A percentile compares a stretch with the other conserved stretches of the same genome.
Evolutionary conservation across 2,888 invertebrate genomes (phyloP).

Genomic region (Dasysyrphus tricinctus): DNA sequence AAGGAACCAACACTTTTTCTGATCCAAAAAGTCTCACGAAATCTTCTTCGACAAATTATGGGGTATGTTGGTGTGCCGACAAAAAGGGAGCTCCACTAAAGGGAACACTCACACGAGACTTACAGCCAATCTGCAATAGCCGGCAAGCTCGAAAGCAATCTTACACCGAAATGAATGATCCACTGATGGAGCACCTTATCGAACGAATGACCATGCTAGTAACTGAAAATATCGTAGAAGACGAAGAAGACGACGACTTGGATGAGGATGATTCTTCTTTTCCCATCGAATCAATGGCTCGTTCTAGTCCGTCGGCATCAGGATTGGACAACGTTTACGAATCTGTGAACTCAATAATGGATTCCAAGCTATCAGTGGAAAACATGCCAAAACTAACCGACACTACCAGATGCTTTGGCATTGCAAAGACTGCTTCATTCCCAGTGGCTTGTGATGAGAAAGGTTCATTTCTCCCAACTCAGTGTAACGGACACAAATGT

Average conservation of each 20-base stretch:
- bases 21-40: constrained; percentile 27
- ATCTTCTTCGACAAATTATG: constrained; percentile 82
- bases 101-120: constrained; percentile 90
- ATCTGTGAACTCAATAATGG: constrained; percentile 80
- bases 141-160: constrained; percentile 88
- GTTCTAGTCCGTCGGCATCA: constrained; percentile 81
- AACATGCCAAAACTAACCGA: constrained; percentile 78
- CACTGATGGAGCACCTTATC: constrained; percentile 89
- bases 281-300: constrained; percentile 33
- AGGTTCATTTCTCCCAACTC: constrained; percentile 90
- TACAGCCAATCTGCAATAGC: constrained; percentile 91
- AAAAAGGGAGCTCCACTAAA: constrained; percentile 92
- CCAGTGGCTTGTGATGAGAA: constrained; percentile 87
- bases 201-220: constrained; percentile 86
- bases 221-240: constrained; percentile 82
- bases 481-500: constrained; percentile 89
- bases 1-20: constrained; percentile 52
- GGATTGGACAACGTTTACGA: constrained; percentile 80
- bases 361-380: constrained; percentile 82
- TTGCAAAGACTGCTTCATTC: constrained; percentile 82
- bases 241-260: constrained; percentile 80
- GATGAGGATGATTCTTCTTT: constrained; percentile 48
- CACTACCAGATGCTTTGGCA: constrained; percentile 84
- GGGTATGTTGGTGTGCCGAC: constrained; percentile 95
- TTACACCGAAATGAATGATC: constrained; percentile 83